These are phyloP conservation scores for Yasuhikotakia modesta DNA, from an alignment of 2,797 vertebrate genomes.

Conservation along the genomic window DNA sequence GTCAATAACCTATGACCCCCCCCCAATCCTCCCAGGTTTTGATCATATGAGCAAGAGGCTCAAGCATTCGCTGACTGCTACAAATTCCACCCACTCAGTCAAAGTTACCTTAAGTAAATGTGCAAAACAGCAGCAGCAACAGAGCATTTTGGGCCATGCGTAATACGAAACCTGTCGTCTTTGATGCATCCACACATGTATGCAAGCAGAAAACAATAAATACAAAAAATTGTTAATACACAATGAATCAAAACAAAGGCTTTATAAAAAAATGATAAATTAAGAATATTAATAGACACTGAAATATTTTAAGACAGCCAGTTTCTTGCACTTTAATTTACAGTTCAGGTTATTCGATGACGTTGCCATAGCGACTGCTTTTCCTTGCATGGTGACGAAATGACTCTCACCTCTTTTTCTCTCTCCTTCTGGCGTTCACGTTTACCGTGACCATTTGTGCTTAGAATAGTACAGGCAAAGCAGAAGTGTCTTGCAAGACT, in stretches of 20 bases:
- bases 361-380: conserved; percentile 56
- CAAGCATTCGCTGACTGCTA: conserved; percentile 41
- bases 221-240: conserved; percentile 62
- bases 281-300: conserved; percentile 72
- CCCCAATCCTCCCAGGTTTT: conserved; percentile 35
- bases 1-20: conserved; percentile 45
- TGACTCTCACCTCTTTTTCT: conserved; percentile 48
- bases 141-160: conserved; percentile 71
- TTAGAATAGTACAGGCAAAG: conserved; percentile 49
- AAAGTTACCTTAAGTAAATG: conserved; percentile 66
- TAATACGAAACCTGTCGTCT: conserved; percentile 65
- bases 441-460: conserved; percentile 48
- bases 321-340: conserved; percentile 50
- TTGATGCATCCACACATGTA: conserved; percentile 61
- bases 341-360: conserved; percentile 50
- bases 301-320: conserved; percentile 65
- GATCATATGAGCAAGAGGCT: conserved; percentile 50
- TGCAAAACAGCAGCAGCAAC: conserved; percentile 73
- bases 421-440: conserved; percentile 49
- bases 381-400: conserved; percentile 49
- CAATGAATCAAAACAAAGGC: conserved; percentile 59
- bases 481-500: conserved; percentile 17
- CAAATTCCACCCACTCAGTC: conserved; percentile 64
- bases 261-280: conserved; percentile 69
- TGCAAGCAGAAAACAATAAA: conserved; percentile 78